These are phyloP conservation scores for Agelastica alni DNA, from an alignment of 2,888 invertebrate genomes.

Conservation along the genomic window DNA sequence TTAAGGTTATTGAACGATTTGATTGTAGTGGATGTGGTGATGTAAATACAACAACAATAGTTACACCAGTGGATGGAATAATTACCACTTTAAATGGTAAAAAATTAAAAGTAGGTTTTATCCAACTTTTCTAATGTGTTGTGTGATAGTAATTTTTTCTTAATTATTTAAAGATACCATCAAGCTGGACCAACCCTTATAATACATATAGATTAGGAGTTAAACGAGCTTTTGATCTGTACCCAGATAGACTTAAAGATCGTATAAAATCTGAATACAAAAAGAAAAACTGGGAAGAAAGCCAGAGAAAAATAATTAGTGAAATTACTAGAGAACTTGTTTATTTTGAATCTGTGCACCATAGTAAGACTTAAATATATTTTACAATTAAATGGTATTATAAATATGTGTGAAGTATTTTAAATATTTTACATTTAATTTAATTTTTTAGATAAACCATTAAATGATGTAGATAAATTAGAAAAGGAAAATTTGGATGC, in stretches of 20 bases:
- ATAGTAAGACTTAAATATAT: conserved; percentile 31
- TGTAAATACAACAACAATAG: conserved; percentile 85
- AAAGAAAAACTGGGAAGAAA: conserved; percentile 82
- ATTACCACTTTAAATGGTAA: conserved; percentile 87
- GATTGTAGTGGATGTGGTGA: conserved; percentile 98
- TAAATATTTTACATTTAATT: not conserved
- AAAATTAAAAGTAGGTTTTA: conserved; percentile 74
- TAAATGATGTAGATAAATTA: conserved; percentile 71
- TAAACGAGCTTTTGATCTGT: conserved; percentile 83
- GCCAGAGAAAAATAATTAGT: conserved; percentile 78
- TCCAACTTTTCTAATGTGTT: conserved; percentile 20
- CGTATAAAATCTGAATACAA: conserved; percentile 75
- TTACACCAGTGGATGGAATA: conserved; percentile 68
- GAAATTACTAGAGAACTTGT: conserved; percentile 75
- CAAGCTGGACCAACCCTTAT: conserved; percentile 79
- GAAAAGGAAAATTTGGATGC: conserved; percentile 88
- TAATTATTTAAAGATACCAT: conserved; percentile 68
- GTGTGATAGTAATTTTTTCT: not conserved
- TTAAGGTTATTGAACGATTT: conserved; percentile 91
- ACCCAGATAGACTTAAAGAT: conserved; percentile 82
- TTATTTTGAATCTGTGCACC: conserved; percentile 67
- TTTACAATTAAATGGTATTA: not conserved
- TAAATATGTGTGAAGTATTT: conserved; percentile 3
- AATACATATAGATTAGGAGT: conserved; percentile 87
- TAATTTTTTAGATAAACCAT: conserved; percentile 21